These are phyloP conservation scores for Pan paniscus DNA, from an alignment of 2,113 vertebrate genomes.

Conservation along the genomic window DNA sequence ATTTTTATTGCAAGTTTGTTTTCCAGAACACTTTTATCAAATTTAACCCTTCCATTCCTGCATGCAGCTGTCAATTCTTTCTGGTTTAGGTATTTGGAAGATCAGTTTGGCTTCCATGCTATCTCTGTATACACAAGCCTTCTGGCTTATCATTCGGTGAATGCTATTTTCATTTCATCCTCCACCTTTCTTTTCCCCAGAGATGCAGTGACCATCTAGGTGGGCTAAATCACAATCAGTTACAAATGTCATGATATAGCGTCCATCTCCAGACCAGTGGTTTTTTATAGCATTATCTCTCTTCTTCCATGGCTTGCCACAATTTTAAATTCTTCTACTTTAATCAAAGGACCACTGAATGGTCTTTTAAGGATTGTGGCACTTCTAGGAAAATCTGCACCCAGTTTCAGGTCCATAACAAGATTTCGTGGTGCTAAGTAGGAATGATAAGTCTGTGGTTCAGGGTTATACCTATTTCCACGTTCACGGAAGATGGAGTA, in stretches of 20 bases:
- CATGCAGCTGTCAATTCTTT: not conserved
- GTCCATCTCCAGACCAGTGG: not conserved
- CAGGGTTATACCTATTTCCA: not conserved
- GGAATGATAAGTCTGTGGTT: not conserved
- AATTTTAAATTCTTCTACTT: not conserved
- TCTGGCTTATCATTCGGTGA: not conserved
- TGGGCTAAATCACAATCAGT: not conserved
- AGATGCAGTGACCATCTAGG: not conserved
- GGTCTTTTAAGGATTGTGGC: not conserved
- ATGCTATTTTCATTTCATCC: not conserved
- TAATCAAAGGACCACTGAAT: not conserved
- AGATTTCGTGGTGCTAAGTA: not conserved
- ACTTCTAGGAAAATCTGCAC: not conserved
- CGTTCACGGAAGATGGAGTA: not conserved
- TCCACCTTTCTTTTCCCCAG: not conserved
- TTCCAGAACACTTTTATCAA: not conserved
- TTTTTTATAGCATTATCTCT: not conserved
- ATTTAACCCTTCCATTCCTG: not conserved
- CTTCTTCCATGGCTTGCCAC: not conserved
- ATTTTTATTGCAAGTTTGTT: not conserved
- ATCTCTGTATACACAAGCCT: not conserved
- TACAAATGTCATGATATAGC: not conserved
- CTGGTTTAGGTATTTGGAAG: not conserved
- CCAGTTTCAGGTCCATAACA: not conserved
- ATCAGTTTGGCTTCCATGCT: not conserved